These are phyloP conservation scores for Lasioglossum morio DNA, from an alignment of 2,888 invertebrate genomes.

Conservation along the genomic window DNA sequence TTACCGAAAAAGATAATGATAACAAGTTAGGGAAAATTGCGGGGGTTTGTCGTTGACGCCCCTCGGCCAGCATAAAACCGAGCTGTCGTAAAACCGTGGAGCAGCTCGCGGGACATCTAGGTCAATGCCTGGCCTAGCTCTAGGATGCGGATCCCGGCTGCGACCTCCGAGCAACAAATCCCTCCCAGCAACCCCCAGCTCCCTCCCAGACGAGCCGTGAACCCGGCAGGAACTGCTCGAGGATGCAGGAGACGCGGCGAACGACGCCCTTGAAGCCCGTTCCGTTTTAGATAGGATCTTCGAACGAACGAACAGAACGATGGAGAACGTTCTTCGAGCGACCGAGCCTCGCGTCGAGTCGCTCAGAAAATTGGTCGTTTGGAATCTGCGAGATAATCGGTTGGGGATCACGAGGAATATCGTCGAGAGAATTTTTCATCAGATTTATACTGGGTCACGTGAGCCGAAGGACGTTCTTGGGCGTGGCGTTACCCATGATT, in stretches of 20 bases:
- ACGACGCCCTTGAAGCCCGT: conserved; percentile 28
- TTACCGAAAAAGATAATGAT: background rate
- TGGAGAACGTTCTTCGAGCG: background rate
- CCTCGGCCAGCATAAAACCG: background rate
- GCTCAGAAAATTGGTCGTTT: background rate
- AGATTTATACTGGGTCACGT: background rate
- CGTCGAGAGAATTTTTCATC: background rate
- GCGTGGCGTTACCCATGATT: background rate
- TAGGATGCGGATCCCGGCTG: conserved; percentile 71
- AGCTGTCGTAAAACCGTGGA: conserved; percentile 14
- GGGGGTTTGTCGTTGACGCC: background rate
- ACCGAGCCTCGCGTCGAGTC: background rate
- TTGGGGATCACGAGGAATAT: background rate
- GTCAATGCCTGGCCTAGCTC: conserved; percentile 70
- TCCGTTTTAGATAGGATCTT: background rate
- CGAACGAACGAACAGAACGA: background rate
- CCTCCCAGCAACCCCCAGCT: conserved; percentile 33
- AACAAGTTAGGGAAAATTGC: background rate
- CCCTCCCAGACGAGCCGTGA: conserved; percentile 41
- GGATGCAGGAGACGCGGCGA: conserved; percentile 34
- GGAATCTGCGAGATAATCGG: background rate
- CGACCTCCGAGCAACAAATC: conserved; percentile 63
- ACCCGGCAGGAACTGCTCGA: conserved; percentile 36
- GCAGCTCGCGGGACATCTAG: conserved; percentile 55
- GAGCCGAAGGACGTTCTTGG: background rate